Conservation (phyloP, 23 tunicate genomes). For the Trididemnum clinides region DNA sequence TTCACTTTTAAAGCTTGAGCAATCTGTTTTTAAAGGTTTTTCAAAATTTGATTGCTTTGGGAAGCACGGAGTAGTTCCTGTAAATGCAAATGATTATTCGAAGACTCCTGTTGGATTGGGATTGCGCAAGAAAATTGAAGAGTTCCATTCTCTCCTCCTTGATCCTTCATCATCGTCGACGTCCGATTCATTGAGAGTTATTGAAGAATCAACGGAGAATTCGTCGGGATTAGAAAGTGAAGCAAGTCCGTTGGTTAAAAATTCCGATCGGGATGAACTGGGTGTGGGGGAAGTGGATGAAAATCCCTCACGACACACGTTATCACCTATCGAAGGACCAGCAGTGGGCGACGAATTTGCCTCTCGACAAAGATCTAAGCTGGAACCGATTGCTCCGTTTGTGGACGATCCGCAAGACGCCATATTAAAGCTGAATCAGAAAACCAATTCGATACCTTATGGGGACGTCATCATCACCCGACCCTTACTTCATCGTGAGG, state of each 20-base stretch:
- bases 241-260: neutral
- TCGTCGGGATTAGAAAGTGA: neutral
- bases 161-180: neutral
- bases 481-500: no score
- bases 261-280: neutral
- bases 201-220: neutral
- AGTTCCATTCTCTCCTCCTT: neutral
- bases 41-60: slow-evolving; percentile 9
- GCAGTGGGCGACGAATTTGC: neutral
- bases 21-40: neutral
- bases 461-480: no score
- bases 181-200: neutral
- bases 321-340: neutral
- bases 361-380: neutral
- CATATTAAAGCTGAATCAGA: neutral
- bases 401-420: slow-evolving; percentile 21
- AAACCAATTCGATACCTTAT: no score
- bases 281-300: neutral
- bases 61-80: neutral
- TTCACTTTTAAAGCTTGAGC: no score
- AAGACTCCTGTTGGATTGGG: neutral
- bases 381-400: slow-evolving; percentile 1
- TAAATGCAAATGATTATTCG: neutral
- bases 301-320: neutral
- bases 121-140: neutral